Evolutionary conservation across 2,888 invertebrate species (phyloP), one percentile per base, ranked within the genome.

Genomic region (Troides aeacus): DNA sequence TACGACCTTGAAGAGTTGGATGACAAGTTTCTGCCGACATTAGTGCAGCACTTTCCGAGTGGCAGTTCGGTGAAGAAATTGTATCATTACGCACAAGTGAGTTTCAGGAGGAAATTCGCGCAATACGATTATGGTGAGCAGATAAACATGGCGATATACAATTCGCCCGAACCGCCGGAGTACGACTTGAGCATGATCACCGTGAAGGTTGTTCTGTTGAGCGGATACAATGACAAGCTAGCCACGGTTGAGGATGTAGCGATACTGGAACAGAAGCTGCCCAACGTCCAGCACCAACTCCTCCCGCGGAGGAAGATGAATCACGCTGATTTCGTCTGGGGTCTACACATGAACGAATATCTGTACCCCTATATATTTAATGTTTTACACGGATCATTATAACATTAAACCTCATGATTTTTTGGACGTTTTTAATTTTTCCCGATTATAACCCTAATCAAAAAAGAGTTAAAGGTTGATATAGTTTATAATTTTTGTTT

Each of bases 11-110:
- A 74, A 6, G 74, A 77, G 36, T 65, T 80, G 3, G 78, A 62
- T 77, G 74, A 71, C 0, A 73, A 75, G 0, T 78, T 79, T 30
- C 71, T 78, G 1, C 72, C 73, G 1, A 63, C 75, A 1, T 39
- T 74, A 2, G 64, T 78, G 18, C 74, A 70, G 1, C 78, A 82
- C 60, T 80, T 74, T 64, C 81, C 81, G 0, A 72, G 71, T 0
- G 77, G 78, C 0, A 77, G 77, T 12, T 80, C 81, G 0, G 74
- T 74, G 65, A 82, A 80, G 68, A 79, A 79, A 36, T 50, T 81
- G 3, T 46, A 75, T 6, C 82, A 83, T 74, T 82, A 75, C 57
- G 73, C 70, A 17, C 83, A 84, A 69, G 71, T 81, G 12, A 71
- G 75, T 2, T 59, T 60, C 0, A 69, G 72, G 3, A 78, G 72